phyloP scores from a whole-genome alignment of 2,888 invertebrate species.

The Mylabris sibirica region DNA sequence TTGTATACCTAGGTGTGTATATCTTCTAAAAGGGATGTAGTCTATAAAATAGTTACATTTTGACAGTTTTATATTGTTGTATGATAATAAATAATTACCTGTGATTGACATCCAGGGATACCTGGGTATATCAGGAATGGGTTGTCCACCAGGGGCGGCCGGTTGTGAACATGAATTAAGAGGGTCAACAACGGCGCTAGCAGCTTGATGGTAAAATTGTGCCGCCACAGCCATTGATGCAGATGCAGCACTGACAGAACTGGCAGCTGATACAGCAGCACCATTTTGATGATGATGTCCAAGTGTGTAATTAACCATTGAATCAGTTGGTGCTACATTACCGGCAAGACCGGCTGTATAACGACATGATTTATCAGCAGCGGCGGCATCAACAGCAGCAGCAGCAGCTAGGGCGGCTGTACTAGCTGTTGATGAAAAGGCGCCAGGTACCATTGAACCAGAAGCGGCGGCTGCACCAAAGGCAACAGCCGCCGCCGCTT shows the following conservation, averaged over 20 bases:
- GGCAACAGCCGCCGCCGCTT: slow-evolving; percentile 70
- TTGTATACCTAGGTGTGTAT: not conserved
- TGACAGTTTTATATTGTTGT: slow-evolving; percentile 6
- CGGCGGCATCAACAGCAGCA: slow-evolving; percentile 71
- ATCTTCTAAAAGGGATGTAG: not conserved
- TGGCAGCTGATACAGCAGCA: slow-evolving; percentile 65
- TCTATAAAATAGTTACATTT: not conserved
- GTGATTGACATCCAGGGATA: slow-evolving; percentile 98
- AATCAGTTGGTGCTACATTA: slow-evolving; percentile 72
- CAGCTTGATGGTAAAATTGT: slow-evolving; percentile 89
- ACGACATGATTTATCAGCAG: slow-evolving; percentile 82
- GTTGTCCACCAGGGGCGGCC: slow-evolving; percentile 77
- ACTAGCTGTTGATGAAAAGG: slow-evolving; percentile 64
- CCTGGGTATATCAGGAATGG: slow-evolving; percentile 89
- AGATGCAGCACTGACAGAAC: slow-evolving; percentile 76
- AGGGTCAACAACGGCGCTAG: slow-evolving; percentile 81
- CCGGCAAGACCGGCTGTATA: slow-evolving; percentile 73
- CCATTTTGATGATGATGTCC: slow-evolving; percentile 77
- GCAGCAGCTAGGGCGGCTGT: slow-evolving; percentile 69
- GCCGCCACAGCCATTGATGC: slow-evolving; percentile 72
- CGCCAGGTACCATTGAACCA: slow-evolving; percentile 69
- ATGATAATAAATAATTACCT: slow-evolving; percentile 68
- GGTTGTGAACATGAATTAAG: slow-evolving; percentile 79
- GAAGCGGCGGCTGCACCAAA: slow-evolving; percentile 74
- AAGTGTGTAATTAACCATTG: slow-evolving; percentile 83